Conservation (phyloP, 2,113 vertebrate species). For the Scomber scombrus region DNA sequence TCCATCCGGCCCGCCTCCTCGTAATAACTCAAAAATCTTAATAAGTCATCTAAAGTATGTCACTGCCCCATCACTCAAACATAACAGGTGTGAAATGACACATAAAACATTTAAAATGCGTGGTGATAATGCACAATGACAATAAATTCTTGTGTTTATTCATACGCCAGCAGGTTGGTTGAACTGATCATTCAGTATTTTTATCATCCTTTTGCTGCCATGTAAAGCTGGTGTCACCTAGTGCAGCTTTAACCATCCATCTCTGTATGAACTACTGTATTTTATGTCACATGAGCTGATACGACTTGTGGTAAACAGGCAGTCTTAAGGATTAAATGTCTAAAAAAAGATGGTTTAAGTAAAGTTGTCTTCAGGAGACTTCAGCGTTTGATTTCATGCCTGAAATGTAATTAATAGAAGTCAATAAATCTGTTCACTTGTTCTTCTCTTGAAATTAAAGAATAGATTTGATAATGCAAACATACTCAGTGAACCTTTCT, state of each 20-base stretch:
- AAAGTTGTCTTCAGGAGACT: neutral
- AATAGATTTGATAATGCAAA: neutral
- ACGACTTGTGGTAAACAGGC: neutral
- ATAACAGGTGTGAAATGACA: too few species aligned
- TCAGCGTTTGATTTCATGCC: slow-evolving; percentile 27
- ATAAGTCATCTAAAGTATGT: too few species aligned
- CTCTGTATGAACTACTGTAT: neutral
- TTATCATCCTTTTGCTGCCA: neutral
- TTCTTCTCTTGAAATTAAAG: slow-evolving; percentile 25
- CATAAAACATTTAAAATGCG: too few species aligned
- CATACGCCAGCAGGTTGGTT: neutral
- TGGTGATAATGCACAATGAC: too few species aligned
- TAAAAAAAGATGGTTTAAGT: slow-evolving; percentile 1
- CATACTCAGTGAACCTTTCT: neutral
- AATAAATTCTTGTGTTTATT: too few species aligned
- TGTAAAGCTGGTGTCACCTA: slow-evolving; percentile 15
- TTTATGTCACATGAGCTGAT: slow-evolving; percentile 27
- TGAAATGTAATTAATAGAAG: slow-evolving; percentile 57
- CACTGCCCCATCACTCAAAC: too few species aligned
- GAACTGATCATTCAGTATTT: slow-evolving; percentile 12
- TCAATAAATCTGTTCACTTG: slow-evolving; percentile 4
- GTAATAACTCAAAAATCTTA: too few species aligned
- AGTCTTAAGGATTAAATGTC: neutral
- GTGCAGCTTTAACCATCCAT: slow-evolving; percentile 38
- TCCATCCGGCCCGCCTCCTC: too few species aligned